phyloP scores from a whole-genome alignment of 2,888 invertebrate species.

The Pyrgus malvae region DNA sequence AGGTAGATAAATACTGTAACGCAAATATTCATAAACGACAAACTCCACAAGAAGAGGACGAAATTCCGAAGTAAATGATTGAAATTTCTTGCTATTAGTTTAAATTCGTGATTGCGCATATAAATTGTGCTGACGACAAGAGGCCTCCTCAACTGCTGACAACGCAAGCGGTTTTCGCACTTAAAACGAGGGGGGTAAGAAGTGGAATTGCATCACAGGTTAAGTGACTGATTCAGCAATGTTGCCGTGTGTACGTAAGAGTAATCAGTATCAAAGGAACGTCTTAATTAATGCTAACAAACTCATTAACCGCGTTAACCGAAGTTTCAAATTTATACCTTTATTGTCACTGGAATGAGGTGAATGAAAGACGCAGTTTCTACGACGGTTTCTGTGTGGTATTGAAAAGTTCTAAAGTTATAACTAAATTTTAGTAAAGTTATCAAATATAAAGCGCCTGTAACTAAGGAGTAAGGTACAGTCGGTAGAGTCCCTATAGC shows the following conservation, averaged over 20 bases:
- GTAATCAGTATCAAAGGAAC: conserved; percentile 42
- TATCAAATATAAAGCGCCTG: too few species aligned
- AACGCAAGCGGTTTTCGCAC: background rate
- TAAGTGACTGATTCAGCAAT: background rate
- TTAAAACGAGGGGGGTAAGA: background rate
- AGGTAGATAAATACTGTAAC: too few species aligned
- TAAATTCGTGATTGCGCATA: conserved; percentile 9
- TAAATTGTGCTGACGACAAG: conserved; percentile 7
- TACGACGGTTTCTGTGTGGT: too few species aligned
- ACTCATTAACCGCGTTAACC: conserved; percentile 41
- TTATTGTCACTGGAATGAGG: too few species aligned
- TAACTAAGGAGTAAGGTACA: too few species aligned
- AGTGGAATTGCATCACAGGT: background rate
- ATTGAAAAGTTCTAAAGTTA: too few species aligned
- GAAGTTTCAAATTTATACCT: conserved; percentile 43
- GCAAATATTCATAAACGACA: background rate
- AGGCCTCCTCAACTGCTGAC: background rate
- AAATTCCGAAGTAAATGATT: conserved; percentile 13
- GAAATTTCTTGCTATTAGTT: conserved; percentile 25
- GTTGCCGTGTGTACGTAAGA: conserved; percentile 32
- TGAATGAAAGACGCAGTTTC: too few species aligned
- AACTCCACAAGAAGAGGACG: background rate
- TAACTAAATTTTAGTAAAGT: too few species aligned
- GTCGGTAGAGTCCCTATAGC: too few species aligned
- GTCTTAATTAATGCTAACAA: conserved; percentile 46